phyloP scores from a whole-genome alignment of 2,888 invertebrate species.

The Merodon equestris region DNA sequence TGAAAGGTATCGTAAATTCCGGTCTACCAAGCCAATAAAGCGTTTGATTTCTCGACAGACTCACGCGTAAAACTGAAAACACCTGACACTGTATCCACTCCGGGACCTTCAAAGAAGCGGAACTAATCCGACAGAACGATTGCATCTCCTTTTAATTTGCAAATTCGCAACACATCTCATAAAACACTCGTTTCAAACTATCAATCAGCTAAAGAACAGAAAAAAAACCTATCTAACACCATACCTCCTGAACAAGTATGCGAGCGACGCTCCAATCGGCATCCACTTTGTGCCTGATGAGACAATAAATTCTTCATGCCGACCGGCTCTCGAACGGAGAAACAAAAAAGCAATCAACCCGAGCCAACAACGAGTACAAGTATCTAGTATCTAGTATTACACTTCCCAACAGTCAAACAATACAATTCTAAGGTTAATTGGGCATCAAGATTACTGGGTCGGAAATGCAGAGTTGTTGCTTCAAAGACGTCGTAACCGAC shows the following conservation, averaged over 20 bases:
- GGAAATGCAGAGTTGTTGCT: conserved; percentile 75
- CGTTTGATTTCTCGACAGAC: too few species aligned
- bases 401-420: conserved; percentile 60
- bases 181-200: background rate
- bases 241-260: background rate
- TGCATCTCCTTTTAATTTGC: too few species aligned
- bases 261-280: conserved; percentile 6
- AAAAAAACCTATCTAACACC: too few species aligned
- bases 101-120: too few species aligned
- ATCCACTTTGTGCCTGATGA: conserved; percentile 51
- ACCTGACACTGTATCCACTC: too few species aligned
- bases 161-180: too few species aligned
- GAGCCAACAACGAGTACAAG: background rate
- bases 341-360: conserved; percentile 2
- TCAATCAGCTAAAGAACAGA: background rate
- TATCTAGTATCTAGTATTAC: conserved; percentile 13
- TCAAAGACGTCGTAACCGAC: conserved; percentile 36
- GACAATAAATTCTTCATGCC: conserved; percentile 49
- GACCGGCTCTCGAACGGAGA: conserved; percentile 15
- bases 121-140: too few species aligned
- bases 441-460: conserved; percentile 79
- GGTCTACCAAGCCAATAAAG: too few species aligned
- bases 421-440: conserved; percentile 79
- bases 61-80: too few species aligned
- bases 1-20: too few species aligned